These are phyloP conservation scores for Rhimphoctona megacephalus DNA, from an alignment of 2,888 invertebrate species.

Conservation along the genomic window DNA sequence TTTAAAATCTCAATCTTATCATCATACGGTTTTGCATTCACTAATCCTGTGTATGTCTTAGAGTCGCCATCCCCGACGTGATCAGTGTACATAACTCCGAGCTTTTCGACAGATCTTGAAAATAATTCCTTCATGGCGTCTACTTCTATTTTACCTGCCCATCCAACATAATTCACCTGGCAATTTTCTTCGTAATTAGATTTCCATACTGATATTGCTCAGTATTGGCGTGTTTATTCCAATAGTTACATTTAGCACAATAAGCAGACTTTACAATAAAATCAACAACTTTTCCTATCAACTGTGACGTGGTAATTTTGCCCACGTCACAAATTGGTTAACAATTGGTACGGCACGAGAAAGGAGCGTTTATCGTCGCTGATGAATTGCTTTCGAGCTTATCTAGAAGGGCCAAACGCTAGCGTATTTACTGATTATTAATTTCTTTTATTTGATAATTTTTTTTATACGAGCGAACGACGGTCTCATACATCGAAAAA, in stretches of 20 bases:
- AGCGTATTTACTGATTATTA: no score
- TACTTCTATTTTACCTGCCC: slow-evolving; percentile 47
- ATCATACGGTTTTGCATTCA: slow-evolving; percentile 14
- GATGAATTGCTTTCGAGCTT: no score
- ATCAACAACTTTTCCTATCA: slow-evolving; percentile 57
- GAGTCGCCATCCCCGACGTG: slow-evolving; percentile 60
- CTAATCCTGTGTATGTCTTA: slow-evolving; percentile 52
- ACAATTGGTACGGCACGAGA: no score
- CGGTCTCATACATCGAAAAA: no score
- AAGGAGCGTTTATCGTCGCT: no score
- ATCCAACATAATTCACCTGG: slow-evolving; percentile 20
- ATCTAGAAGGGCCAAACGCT: no score
- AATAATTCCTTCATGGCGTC: slow-evolving; percentile 62
- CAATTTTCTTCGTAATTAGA: slow-evolving; percentile 42
- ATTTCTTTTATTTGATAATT: no score
- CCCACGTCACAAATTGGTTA: no score
- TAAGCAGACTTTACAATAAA: slow-evolving; percentile 43
- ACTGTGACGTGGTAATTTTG: no score
- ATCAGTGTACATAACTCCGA: slow-evolving; percentile 53
- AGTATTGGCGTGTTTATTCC: slow-evolving; percentile 34
- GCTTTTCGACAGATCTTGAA: slow-evolving; percentile 49
- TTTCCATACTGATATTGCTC: slow-evolving; percentile 50
- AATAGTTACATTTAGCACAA: slow-evolving; percentile 56
- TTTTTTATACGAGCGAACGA: no score
- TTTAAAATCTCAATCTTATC: slow-evolving; percentile 32